phyloP scores from a whole-genome alignment of 2,113 vertebrate species.

The Callithrix jacchus region DNA sequence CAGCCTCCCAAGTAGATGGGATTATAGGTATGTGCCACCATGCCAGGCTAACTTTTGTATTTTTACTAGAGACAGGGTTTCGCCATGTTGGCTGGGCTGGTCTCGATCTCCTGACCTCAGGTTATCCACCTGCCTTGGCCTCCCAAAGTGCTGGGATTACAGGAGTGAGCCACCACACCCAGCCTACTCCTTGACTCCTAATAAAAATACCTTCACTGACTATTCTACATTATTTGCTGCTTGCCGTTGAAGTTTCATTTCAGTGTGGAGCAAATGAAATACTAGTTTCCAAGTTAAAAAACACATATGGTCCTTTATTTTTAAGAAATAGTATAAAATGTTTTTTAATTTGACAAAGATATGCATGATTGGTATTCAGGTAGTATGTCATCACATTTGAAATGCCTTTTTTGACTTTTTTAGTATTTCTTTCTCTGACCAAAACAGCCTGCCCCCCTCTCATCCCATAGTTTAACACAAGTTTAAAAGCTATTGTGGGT shows the following conservation, averaged over 20 bases:
- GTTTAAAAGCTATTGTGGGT: not conserved
- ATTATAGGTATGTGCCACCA: no score
- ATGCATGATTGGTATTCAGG: not conserved
- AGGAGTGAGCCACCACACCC: no score
- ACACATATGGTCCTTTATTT: constrained; percentile 37
- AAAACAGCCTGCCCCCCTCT: not conserved
- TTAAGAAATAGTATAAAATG: not conserved
- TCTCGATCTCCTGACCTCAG: no score
- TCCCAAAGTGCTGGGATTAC: no score
- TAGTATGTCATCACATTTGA: constrained; percentile 18
- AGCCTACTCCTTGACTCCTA: not conserved
- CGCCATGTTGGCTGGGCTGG: no score
- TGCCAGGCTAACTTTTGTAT: no score
- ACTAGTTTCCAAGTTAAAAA: constrained; percentile 40
- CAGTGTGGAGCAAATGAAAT: constrained; percentile 33
- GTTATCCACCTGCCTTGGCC: no score
- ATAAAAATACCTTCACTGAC: constrained; percentile 17
- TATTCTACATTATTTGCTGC: constrained; percentile 6
- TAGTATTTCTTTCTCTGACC: not conserved
- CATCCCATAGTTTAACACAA: not conserved
- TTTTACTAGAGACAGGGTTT: no score
- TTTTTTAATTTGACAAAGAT: not conserved
- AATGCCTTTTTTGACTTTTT: constrained; percentile 26
- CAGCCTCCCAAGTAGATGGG: no score
- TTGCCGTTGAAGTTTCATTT: constrained; percentile 60